phyloP scores from a whole-genome alignment of 2,888 invertebrate genomes.

The Oligia strigilis region DNA sequence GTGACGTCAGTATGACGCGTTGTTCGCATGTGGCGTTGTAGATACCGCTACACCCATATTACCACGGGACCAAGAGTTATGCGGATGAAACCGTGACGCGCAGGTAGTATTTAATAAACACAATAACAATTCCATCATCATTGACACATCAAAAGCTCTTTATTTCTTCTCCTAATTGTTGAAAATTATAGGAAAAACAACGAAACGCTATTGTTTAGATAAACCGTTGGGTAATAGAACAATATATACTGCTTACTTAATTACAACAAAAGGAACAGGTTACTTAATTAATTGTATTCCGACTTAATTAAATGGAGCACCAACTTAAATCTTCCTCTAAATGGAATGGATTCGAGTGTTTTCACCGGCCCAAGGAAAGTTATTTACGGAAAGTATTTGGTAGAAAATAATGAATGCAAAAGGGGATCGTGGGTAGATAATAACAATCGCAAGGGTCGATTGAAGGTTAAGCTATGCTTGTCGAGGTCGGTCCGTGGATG shows the following conservation, averaged over 20 bases:
- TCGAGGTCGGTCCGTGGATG: background rate
- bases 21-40: too few species aligned
- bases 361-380: background rate
- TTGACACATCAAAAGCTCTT: background rate
- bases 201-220: conserved; percentile 11
- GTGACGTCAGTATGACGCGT: too few species aligned
- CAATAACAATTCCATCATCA: conserved; percentile 1
- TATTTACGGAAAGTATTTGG: background rate
- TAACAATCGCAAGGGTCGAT: background rate
- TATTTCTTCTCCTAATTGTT: conserved; percentile 16
- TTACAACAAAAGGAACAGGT: conserved; percentile 45
- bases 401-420: background rate
- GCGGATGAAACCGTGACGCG: background rate
- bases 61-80: background rate
- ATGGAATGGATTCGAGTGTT: conserved; percentile 35
- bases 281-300: conserved; percentile 63
- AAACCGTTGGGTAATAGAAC: conserved; percentile 28
- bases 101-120: background rate
- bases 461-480: background rate
- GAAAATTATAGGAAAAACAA: conserved; percentile 15
- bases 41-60: background rate
- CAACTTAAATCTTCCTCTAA: conserved; percentile 55
- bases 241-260: conserved; percentile 58
- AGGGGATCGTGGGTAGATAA: background rate
- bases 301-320: conserved; percentile 53